Evolutionary conservation across 2,113 vertebrate genomes (phyloP).

Genomic region (Rhizomys pruinosus): DNA sequence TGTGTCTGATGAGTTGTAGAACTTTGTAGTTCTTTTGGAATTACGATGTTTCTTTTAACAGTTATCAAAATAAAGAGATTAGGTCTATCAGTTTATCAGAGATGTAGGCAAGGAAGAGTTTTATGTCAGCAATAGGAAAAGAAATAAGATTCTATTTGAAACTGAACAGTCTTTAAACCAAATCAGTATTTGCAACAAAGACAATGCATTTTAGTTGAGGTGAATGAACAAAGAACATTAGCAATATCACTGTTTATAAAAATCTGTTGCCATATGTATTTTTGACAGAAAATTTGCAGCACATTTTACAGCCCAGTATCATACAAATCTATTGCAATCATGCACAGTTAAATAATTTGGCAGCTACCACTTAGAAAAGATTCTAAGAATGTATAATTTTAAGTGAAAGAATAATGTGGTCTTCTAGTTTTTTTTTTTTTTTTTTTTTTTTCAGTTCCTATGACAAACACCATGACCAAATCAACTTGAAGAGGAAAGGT

Average conservation of each 20-base stretch:
- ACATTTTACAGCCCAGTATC: not conserved
- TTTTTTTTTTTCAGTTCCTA: not conserved
- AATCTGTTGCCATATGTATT: not conserved
- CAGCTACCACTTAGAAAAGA: not conserved
- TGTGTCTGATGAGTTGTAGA: no score
- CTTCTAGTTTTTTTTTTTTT: not conserved
- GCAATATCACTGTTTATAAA: not conserved
- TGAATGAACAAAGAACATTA: not conserved
- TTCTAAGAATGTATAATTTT: not conserved
- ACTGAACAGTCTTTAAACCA: not conserved
- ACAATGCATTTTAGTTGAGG: not conserved
- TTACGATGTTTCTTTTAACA: no score
- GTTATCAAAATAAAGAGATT: not conserved
- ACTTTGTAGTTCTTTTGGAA: no score
- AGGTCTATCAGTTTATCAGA: not conserved
- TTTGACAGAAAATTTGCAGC: not conserved
- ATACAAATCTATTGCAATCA: not conserved
- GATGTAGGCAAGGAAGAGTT: not conserved
- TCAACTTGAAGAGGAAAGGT: not conserved
- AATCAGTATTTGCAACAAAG: not conserved
- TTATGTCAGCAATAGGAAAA: not conserved
- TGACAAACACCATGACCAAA: not conserved
- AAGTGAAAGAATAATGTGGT: no score
- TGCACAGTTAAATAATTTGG: not conserved
- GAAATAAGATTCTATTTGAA: slow-evolving; percentile 7